Conservation (phyloP, 2,113 vertebrate genomes). For the Mungos mungo region DNA sequence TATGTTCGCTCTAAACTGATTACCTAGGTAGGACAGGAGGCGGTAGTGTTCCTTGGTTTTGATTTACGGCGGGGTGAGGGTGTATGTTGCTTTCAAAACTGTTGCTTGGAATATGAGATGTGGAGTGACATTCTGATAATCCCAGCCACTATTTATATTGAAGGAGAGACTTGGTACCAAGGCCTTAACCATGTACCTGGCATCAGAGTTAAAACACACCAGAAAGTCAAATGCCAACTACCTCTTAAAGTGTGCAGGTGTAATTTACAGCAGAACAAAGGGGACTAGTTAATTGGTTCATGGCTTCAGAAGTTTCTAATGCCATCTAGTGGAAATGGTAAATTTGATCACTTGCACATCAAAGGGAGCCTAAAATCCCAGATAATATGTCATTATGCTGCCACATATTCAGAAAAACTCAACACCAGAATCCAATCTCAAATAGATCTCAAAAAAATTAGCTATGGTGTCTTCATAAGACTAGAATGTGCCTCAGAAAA, state of each 20-base stretch:
- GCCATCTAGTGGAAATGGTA: conserved; percentile 80
- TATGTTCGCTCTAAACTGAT: not conserved
- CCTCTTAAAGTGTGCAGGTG: conserved; percentile 58
- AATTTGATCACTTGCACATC: conserved; percentile 49
- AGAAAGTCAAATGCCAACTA: conserved; percentile 53
- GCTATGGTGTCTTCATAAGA: not conserved
- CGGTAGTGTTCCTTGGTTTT: not conserved
- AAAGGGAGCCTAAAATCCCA: conserved; percentile 17
- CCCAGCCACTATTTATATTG: conserved; percentile 58
- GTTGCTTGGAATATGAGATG: conserved; percentile 59
- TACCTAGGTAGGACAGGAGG: not conserved
- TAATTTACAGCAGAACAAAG: conserved; percentile 63
- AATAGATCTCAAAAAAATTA: conserved; percentile 31
- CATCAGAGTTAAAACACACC: conserved; percentile 49
- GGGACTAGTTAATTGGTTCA: conserved; percentile 63
- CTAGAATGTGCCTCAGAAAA: conserved; percentile 28
- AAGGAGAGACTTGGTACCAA: conserved; percentile 20
- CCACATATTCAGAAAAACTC: conserved; percentile 18
- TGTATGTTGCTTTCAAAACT: conserved; percentile 29
- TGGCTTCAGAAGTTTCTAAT: conserved; percentile 74
- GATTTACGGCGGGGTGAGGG: conserved; percentile 9
- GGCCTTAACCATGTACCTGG: not conserved
- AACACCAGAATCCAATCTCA: not conserved
- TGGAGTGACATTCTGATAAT: conserved; percentile 33
- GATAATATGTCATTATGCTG: not conserved